Base-by-base conservation (phyloP, 2,797 vertebrate species). In the Carapus acus region DNA sequence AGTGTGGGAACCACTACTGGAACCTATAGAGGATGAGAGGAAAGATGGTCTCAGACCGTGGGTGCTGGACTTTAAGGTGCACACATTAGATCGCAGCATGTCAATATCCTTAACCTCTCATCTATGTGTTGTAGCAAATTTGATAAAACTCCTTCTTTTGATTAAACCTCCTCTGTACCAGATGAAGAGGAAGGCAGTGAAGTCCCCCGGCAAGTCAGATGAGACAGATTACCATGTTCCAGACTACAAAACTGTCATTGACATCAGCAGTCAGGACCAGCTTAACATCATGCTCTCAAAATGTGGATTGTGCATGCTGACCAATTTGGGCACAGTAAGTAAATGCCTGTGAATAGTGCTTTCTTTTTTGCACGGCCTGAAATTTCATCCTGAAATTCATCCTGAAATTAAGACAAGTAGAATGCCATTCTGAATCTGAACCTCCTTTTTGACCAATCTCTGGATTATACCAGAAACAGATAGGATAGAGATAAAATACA, bases 1-100 rank as follows among this genome's bases (percentile, higher is more conserved):
- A 2, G 92, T 99, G 4, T 99, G 96, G 96, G 96, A 99, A 43
- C 96, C 96, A 2, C 88, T 99, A 57, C 87, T 99, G 77, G 96
- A 99, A 76, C 96, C 96, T 0, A 78, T 99, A 55, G 94, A 99
- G 83, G 87, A 96, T 67, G 91, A 94, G 54, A 85, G 83, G 41
- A 89, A 71, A 62, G 96, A 98, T 1, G 83, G 86, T 39, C 96
- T 97, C 73, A 89, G 85, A 83, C 89, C 94, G 0, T 99, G 96
- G 96, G 85, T 74, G 68, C 88, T 99, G 71, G 88, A 88, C 54
- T 82, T 98, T 39, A 98, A 94, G 91, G 93, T 93, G 72, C 50
- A 48, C 16, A 47, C 14, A 23, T 22, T 8, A 27, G 16, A 21
- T 16, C 19, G 22, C 49, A 9, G 31, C 3, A 9, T 36, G 34